Base-by-base conservation (phyloP, 2,797 vertebrate genomes). In the Podargus strigoides region DNA sequence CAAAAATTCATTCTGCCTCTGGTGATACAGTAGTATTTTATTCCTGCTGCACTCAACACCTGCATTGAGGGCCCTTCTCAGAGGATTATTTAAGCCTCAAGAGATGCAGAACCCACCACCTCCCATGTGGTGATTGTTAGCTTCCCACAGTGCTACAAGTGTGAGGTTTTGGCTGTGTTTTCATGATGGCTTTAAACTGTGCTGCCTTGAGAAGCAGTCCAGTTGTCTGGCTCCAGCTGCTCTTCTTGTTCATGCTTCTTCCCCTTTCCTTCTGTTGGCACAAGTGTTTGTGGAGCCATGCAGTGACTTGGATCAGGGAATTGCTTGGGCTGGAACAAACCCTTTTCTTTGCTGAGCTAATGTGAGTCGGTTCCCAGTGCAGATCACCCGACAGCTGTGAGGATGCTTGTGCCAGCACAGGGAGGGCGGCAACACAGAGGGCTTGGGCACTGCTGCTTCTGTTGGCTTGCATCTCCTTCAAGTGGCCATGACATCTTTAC, bases 161-260 rank as follows among this genome's bases (percentile, higher is more conserved):
- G 17, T 44, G 63, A 88, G 50, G 0, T 69, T 84, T 67, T 77
- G 53, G 68, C 75, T 2, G 1, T 19, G 15, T 83, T 94, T 87
- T 89, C 56, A 59, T 1, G 1, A 15, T 44, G 0, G 1, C 59
- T 59, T 89, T 75, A 49, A 89, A 52, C 34, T 34, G 3, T 23
- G 11, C 30, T 68, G 66, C 46, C 37, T 89, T 44, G 52, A 91
- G 68, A 79, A 92, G 70, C 41, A 55, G 15, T 83, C 30, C 78
- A 63, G 30, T 91, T 7, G 3, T 73, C 82, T 95, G 93, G 85
- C 49, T 87, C 66, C 95, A 91, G 85, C 91, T 96, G 91, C 60
- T 93, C 53, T 73, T 63, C 67, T 84, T 89, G 77, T 83, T 92
- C 73, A 84, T 81, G 17, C 39, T 55, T 72, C 66, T 89, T 83